These are phyloP conservation scores for Apotomis capreana DNA, from an alignment of 2,888 invertebrate species.

Conservation along the genomic window DNA sequence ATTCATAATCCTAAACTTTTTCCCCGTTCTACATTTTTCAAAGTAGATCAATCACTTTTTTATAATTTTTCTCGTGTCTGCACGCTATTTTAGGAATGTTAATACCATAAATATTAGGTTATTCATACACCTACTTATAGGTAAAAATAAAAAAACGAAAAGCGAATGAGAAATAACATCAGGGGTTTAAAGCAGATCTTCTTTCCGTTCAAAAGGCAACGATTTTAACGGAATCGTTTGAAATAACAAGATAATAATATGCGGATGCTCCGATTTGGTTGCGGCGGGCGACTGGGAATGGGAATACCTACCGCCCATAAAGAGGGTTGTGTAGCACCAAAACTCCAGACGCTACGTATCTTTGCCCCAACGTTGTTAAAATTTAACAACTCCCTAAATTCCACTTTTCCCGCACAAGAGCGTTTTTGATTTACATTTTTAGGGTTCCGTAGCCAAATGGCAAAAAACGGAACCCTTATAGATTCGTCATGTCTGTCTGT, in stretches of 20 bases:
- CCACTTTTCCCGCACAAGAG: slow-evolving; percentile 48
- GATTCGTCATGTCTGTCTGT: no score
- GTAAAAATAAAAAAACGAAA: slow-evolving; percentile 10
- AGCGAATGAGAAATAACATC: slow-evolving; percentile 7
- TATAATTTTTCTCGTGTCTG: neutral
- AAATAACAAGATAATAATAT: slow-evolving; percentile 62
- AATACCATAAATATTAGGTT: neutral
- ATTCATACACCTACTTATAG: neutral
- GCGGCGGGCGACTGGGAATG: slow-evolving; percentile 54
- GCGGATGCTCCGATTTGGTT: slow-evolving; percentile 56
- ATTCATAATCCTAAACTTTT: slow-evolving; percentile 46
- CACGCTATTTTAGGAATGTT: neutral
- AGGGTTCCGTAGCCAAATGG: no score
- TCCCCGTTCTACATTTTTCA: slow-evolving; percentile 28
- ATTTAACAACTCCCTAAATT: slow-evolving; percentile 63
- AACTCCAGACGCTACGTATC: slow-evolving; percentile 41
- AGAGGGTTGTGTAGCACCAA: slow-evolving; percentile 48
- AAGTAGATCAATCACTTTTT: slow-evolving; percentile 20
- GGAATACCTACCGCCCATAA: slow-evolving; percentile 53
- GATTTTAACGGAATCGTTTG: slow-evolving; percentile 52
- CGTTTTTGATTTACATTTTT: slow-evolving; percentile 56
- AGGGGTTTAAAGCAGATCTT: slow-evolving; percentile 21
- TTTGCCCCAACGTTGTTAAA: slow-evolving; percentile 58
- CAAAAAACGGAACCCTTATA: no score
- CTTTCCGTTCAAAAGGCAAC: slow-evolving; percentile 51